Base-by-base conservation (phyloP, 2,888 invertebrate species). In the Pachymerium ferrugineum region DNA sequence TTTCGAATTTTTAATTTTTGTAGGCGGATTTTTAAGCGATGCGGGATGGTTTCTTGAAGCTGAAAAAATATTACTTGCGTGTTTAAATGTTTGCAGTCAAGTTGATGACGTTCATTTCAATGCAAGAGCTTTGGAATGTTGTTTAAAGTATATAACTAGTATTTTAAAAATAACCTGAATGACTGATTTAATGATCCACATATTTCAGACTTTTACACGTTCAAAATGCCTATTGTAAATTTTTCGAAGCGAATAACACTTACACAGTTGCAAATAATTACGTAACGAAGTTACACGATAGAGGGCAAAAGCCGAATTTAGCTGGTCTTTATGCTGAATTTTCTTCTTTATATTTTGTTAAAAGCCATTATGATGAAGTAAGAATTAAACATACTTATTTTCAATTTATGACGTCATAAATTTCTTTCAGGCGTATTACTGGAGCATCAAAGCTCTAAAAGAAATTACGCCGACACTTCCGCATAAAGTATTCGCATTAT, bases 21-120 rank as follows among this genome's bases (percentile, higher is more conserved):
- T 76, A 82, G 84, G 83, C 73, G 80, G 81, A 0, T 96, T 96
- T 84, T 87, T 95, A 3, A 90, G 90, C 80, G 95, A 95, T 81
- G 92, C 92, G 0, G 94, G 94, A 0, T 94, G 93, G 92, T 90
- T 90, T 81, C 85, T 86, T 76, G 90, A 92, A 80, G 90, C 92
- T 76, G 89, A 91, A 80, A 85, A 86, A 67, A 88, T 94, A 73
- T 84, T 94, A 77, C 82, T 87, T 47, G 84, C 87, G 10, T 91
- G 91, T 78, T 87, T 89, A 76, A 84, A 86, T 76, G 82, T 92
- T 73, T 89, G 91, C 81, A 77, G 79, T 33, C 76, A 77, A 30
- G 79, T 79, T 35, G 77, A 78, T 5, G 77, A 80, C 67, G 77
- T 78, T 19, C 83, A 87, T 76, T 86, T 87, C 78, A 86, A 88